Evolutionary conservation across 2,888 invertebrate species (phyloP).

Genomic region (Andrena minutula): DNA sequence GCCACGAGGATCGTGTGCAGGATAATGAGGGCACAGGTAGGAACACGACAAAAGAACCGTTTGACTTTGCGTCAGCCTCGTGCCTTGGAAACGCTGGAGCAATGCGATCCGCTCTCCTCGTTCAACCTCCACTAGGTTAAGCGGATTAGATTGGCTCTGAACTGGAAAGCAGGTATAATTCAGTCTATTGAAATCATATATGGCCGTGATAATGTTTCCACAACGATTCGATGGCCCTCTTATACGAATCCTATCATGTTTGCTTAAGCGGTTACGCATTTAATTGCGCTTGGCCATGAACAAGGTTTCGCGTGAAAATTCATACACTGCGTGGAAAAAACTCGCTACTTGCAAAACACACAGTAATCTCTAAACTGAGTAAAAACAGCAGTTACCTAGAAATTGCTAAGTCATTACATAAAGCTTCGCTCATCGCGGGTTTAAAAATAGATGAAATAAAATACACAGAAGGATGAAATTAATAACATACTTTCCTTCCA

Average conservation of each 20-base stretch:
- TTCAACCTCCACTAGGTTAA: constrained; percentile 30
- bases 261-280: not conserved
- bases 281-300: not conserved
- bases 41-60: constrained; percentile 50
- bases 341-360: too few relatives aligned
- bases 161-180: constrained; percentile 41
- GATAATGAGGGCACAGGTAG: constrained; percentile 50
- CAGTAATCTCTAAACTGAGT: too few relatives aligned
- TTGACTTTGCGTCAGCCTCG: constrained; percentile 32
- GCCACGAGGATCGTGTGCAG: constrained; percentile 22
- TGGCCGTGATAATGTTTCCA: constrained; percentile 17
- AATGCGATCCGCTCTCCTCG: constrained; percentile 5
- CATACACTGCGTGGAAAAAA: too few relatives aligned
- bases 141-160: constrained; percentile 49
- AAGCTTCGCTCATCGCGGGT: too few relatives aligned
- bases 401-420: too few relatives aligned
- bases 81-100: not conserved
- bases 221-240: constrained; percentile 5
- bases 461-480: too few relatives aligned
- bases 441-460: too few relatives aligned
- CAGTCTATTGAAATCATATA: constrained; percentile 42
- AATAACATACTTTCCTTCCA: too few relatives aligned
- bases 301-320: too few relatives aligned
- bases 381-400: too few relatives aligned
- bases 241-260: not conserved